phyloP scores from a whole-genome alignment of 2,888 invertebrate genomes.

The Scrobipalpa atriplicella region DNA sequence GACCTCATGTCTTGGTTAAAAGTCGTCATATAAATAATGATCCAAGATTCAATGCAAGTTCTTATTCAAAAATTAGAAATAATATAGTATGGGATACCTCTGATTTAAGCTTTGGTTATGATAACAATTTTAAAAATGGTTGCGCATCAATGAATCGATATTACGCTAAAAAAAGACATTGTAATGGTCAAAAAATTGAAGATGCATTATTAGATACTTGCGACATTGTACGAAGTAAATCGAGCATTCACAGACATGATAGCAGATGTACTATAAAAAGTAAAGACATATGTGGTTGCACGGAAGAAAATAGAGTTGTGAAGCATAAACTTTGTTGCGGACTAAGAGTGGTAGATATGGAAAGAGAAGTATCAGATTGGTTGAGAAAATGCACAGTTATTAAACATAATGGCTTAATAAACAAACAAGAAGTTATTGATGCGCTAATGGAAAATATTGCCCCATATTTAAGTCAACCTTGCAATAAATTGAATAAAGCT shows the following conservation, averaged over 20 bases:
- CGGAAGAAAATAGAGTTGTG: neutral
- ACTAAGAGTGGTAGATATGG: conserved; percentile 13
- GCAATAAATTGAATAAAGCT: conserved; percentile 39
- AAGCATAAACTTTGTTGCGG: neutral
- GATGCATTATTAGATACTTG: neutral
- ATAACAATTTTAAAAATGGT: neutral
- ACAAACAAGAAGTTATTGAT: conserved; percentile 33
- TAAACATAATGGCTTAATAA: conserved; percentile 30
- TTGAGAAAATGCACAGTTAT: conserved; percentile 35
- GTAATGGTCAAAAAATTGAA: neutral
- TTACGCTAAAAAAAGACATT: neutral
- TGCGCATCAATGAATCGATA: neutral
- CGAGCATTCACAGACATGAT: neutral
- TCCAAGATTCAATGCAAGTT: no score
- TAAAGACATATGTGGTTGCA: conserved; percentile 14
- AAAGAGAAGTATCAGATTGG: conserved; percentile 40
- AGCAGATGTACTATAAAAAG: conserved; percentile 9
- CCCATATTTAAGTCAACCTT: conserved; percentile 34
- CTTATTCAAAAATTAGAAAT: no score
- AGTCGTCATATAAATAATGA: no score
- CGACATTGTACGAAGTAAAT: neutral
- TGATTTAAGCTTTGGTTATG: neutral
- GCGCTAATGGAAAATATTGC: conserved; percentile 36
- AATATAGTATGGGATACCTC: neutral
- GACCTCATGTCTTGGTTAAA: no score